Evolutionary conservation across 2,888 invertebrate species (phyloP), one percentile per base, ranked within the genome.

Genomic region (Drosophila suboccidentalis): DNA sequence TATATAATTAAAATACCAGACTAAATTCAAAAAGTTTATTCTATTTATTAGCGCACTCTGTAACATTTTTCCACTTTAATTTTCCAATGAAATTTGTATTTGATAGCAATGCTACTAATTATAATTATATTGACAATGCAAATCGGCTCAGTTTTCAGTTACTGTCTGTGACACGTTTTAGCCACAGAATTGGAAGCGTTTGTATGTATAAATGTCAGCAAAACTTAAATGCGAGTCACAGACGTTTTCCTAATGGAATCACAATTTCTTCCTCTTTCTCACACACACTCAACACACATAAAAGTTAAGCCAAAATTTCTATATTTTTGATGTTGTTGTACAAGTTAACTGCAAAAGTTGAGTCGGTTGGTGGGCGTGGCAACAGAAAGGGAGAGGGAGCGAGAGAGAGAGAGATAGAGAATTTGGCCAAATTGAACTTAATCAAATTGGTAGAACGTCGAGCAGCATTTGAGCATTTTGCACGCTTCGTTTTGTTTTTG

Each of bases 171-270:
- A 67, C 78, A 72, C 67, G 67, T 67, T 41, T 54, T 44, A 60
- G 22, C 38, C 38, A 44, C 47, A 44, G 63, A 60, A 62, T 34
- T 65, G 19, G 38, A 53, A n/a, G 4, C 44, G 29, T 58, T 41
- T 47, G 11, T 47, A 10, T 59, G 67, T 64, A 76, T 70, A 80
- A 76, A 80, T 73, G 68, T 80, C 72, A 59, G 11, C 61, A 51
- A 64, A 84, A 85, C 87, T 87, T 81, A 76, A 85, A 87, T 89
- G 81, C 80, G 82, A 85, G 85, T 72, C 84, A 71, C 75, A 82
- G 87, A 86, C 86, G 66, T 82, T 87, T 83, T 77, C 82, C 85
- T 89, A 86, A 86, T 86, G 87, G 85, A 82, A 89, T 84, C 85
- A 89, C 82, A 87, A 85, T 81, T 82, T 78, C 69, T 61, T 53